phyloP scores from a whole-genome alignment of 2,797 vertebrate genomes.

The Hippoglossus hippoglossus region DNA sequence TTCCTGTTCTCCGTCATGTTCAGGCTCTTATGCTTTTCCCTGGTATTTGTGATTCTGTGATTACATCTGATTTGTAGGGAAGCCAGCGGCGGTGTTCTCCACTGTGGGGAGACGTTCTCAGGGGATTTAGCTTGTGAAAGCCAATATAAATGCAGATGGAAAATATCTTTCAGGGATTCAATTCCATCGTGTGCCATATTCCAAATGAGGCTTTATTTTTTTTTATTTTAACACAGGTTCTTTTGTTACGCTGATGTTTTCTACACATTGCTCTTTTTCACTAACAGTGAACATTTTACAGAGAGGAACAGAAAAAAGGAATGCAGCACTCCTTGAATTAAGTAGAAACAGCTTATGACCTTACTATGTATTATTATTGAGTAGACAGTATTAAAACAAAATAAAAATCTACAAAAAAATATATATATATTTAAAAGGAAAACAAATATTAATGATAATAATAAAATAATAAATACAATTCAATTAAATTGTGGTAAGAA shows the following conservation, averaged over 20 bases:
- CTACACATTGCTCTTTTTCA: constrained; percentile 33
- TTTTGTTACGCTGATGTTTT: constrained; percentile 34
- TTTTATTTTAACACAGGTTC: constrained; percentile 19
- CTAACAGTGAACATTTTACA: constrained; percentile 21
- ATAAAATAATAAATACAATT: not conserved
- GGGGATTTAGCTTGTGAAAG: constrained; percentile 64
- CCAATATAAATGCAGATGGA: constrained; percentile 80
- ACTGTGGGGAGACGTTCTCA: constrained; percentile 50
- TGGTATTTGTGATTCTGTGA: constrained; percentile 65
- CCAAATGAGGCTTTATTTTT: constrained; percentile 35
- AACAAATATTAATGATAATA: not conserved
- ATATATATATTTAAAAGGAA: not conserved
- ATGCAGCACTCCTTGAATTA: not conserved
- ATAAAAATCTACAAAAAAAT: no score
- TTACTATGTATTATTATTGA: not conserved
- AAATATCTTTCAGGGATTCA: constrained; percentile 62
- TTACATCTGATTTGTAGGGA: constrained; percentile 69
- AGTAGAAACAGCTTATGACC: not conserved
- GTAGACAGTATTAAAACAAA: no score
- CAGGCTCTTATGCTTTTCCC: constrained; percentile 20
- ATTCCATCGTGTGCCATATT: constrained; percentile 47
- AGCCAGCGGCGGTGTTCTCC: constrained; percentile 31
- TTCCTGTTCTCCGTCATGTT: constrained; percentile 26
- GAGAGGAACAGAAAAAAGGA: constrained; percentile 6
- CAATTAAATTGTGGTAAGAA: no score